Evolutionary conservation across 2,888 invertebrate genomes (phyloP).

Genomic region (Pandemis heparana): DNA sequence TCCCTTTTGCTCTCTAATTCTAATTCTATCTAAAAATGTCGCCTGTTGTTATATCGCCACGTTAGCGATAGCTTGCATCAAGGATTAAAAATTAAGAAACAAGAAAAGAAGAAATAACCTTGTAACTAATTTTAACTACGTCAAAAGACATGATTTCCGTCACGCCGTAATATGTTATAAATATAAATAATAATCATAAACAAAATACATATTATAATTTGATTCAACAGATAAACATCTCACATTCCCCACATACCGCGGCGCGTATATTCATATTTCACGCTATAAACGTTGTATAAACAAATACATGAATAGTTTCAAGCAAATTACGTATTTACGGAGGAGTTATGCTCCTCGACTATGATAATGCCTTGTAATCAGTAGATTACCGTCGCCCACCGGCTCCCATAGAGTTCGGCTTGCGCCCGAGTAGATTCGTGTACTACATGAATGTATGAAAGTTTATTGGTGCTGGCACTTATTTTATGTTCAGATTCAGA

Average conservation of each 20-base stretch:
- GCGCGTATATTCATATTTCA: constrained; percentile 63
- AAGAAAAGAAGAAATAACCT: not conserved
- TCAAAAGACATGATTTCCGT: constrained; percentile 10
- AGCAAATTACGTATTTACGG: constrained; percentile 76
- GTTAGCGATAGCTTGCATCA: not conserved
- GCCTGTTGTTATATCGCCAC: too few species aligned
- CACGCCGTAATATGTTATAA: not conserved
- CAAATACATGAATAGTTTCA: constrained; percentile 70
- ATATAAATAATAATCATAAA: constrained; percentile 16
- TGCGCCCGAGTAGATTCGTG: constrained; percentile 19
- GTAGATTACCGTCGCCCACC: constrained; percentile 76
- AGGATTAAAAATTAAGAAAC: not conserved
- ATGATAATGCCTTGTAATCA: constrained; percentile 74
- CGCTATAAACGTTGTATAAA: constrained; percentile 72
- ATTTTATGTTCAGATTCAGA: not conserved
- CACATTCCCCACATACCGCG: constrained; percentile 46
- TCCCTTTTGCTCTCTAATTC: too few species aligned
- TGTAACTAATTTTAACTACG: not conserved
- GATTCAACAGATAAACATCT: constrained; percentile 32
- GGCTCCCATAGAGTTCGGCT: constrained; percentile 47
- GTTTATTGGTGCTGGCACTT: not conserved
- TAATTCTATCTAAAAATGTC: too few species aligned
- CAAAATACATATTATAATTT: constrained; percentile 33
- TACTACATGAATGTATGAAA: constrained; percentile 3
- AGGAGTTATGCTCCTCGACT: constrained; percentile 68